phyloP scores from a whole-genome alignment of 2,888 invertebrate species.

The Cistogaster globosa region DNA sequence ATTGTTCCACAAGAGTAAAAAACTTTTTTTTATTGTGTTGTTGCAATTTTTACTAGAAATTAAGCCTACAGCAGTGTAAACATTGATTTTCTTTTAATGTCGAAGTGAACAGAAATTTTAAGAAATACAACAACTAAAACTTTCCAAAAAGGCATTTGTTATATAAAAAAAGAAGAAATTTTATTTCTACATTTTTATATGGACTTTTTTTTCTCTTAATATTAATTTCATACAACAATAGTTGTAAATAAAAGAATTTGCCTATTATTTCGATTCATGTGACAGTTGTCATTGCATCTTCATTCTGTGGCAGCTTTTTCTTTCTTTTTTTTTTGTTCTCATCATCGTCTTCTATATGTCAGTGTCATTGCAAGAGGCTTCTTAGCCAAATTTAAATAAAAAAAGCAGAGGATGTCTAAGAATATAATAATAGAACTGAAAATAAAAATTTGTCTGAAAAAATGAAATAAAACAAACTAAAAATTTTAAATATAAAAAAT shows the following conservation, averaged over 20 bases:
- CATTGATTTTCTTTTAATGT: slow-evolving; percentile 49
- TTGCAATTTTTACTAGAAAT: slow-evolving; percentile 39
- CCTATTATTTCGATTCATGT: slow-evolving; percentile 67
- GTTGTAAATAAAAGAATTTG: slow-evolving; percentile 41
- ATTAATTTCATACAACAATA: slow-evolving; percentile 22
- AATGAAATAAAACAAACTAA: slow-evolving; percentile 25
- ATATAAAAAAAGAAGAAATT: not conserved
- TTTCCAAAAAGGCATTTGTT: slow-evolving; percentile 40
- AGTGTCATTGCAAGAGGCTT: slow-evolving; percentile 54
- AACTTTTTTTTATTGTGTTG: slow-evolving; percentile 27
- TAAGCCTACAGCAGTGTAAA: slow-evolving; percentile 63
- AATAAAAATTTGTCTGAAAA: slow-evolving; percentile 8
- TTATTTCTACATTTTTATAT: slow-evolving; percentile 7
- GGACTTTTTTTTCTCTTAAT: slow-evolving; percentile 12
- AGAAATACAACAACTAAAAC: slow-evolving; percentile 7
- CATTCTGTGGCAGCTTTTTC: slow-evolving; percentile 10
- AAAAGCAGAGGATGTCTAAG: not conserved
- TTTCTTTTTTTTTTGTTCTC: not conserved
- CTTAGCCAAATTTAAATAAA: slow-evolving; percentile 37
- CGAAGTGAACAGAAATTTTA: slow-evolving; percentile 36
- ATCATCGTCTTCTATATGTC: slow-evolving; percentile 43
- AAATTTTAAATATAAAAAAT: slow-evolving; percentile 47
- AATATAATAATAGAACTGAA: slow-evolving; percentile 41
- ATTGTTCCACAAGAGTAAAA: slow-evolving; percentile 58
- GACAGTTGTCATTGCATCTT: slow-evolving; percentile 64